Evolutionary conservation across 2,113 vertebrate species (phyloP).

Genomic region (Pelmatolapia mariae): DNA sequence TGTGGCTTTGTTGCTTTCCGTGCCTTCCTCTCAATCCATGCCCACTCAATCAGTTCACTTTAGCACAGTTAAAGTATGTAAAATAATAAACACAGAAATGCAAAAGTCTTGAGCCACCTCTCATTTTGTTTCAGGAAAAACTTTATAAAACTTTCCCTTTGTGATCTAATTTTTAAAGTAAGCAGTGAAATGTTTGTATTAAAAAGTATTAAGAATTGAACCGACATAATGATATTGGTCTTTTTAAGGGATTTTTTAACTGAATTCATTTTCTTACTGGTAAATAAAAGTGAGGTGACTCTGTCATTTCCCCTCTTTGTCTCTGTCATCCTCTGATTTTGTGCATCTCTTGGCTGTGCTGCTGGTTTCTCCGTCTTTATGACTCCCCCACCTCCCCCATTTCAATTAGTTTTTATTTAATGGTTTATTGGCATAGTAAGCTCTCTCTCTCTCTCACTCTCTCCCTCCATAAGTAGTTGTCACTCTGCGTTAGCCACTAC

Average conservation of each 20-base stretch:
- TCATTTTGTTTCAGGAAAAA: background rate
- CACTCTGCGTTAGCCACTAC: slow-evolving; percentile 58
- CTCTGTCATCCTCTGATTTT: background rate
- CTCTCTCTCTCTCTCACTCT: background rate
- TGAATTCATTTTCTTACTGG: background rate
- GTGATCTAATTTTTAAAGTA: background rate
- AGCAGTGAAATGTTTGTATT: background rate
- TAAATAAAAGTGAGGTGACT: background rate
- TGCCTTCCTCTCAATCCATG: background rate
- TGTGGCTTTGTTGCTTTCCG: background rate
- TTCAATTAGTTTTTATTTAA: slow-evolving; percentile 58
- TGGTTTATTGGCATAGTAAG: slow-evolving; percentile 42
- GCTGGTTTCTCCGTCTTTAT: background rate
- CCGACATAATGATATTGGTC: background rate
- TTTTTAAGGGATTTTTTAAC: background rate
- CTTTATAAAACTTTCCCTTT: background rate
- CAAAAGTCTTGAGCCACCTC: background rate
- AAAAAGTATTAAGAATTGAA: background rate
- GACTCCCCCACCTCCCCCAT: slow-evolving; percentile 3
- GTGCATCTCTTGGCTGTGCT: background rate
- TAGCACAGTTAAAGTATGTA: background rate
- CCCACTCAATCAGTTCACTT: background rate
- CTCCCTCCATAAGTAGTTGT: slow-evolving; percentile 52
- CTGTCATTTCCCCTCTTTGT: background rate
- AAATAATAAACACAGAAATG: background rate